Evolutionary conservation across 2,888 invertebrate genomes (phyloP).

Genomic region (Tipula unca): DNA sequence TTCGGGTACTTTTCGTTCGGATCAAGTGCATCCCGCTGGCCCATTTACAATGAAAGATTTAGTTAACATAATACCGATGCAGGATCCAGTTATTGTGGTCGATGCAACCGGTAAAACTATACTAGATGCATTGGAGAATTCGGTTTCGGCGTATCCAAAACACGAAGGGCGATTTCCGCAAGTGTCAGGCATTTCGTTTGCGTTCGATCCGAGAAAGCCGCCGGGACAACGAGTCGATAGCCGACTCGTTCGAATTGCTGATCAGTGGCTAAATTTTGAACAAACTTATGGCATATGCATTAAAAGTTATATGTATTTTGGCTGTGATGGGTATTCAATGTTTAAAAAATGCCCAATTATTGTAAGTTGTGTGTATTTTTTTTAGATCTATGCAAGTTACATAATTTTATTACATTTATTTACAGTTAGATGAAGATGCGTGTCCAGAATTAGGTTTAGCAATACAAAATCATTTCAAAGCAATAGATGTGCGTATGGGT

Average conservation of each 20-base stretch:
- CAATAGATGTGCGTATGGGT: constrained; percentile 71
- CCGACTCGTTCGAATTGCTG: constrained; percentile 70
- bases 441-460: constrained; percentile 77
- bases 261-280: constrained; percentile 64
- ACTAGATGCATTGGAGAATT: constrained; percentile 69
- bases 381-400: too few relatives aligned
- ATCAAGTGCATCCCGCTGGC: constrained; percentile 62
- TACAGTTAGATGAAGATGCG: constrained; percentile 72
- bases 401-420: too few relatives aligned
- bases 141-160: constrained; percentile 77
- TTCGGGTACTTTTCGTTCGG: constrained; percentile 55
- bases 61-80: constrained; percentile 74
- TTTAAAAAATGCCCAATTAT: constrained; percentile 64
- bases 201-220: constrained; percentile 62
- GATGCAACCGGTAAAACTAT: constrained; percentile 61
- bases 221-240: constrained; percentile 62
- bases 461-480: constrained; percentile 82
- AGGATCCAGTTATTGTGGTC: constrained; percentile 72
- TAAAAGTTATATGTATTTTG: constrained; percentile 70
- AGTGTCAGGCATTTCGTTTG: constrained; percentile 66
- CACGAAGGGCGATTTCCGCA: constrained; percentile 85
- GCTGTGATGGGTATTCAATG: constrained; percentile 80
- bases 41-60: constrained; percentile 78
- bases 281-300: constrained; percentile 70
- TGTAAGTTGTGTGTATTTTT: constrained; percentile 47